Evolutionary conservation across 2,888 invertebrate genomes (phyloP).

Genomic region (Griposia aprilina): DNA sequence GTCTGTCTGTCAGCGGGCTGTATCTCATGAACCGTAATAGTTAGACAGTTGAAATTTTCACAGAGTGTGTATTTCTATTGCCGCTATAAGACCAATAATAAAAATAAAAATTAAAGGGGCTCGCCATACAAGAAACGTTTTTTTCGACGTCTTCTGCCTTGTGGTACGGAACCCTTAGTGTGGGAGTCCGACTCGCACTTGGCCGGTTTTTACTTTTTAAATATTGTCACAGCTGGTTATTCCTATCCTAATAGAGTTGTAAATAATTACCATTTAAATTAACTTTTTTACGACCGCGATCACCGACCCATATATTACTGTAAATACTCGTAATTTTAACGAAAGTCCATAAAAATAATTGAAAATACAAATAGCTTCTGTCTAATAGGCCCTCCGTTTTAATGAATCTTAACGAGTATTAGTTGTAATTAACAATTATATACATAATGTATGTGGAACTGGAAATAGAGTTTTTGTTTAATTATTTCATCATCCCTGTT

Average conservation of each 20-base stretch:
- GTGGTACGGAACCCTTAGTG: no score
- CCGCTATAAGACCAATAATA: no score
- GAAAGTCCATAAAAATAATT: slow-evolving; percentile 46
- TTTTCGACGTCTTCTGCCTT: no score
- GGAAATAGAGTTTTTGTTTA: slow-evolving; percentile 17
- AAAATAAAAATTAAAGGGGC: no score
- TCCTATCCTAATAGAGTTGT: slow-evolving; percentile 40
- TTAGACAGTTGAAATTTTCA: no score
- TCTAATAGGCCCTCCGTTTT: slow-evolving; percentile 6
- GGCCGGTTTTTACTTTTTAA: not conserved
- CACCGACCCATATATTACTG: slow-evolving; percentile 25
- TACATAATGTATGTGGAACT: not conserved
- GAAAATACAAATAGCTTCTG: slow-evolving; percentile 45
- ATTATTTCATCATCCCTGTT: not conserved
- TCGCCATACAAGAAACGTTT: no score
- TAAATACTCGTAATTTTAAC: slow-evolving; percentile 44
- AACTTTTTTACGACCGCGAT: slow-evolving; percentile 40
- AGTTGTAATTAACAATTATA: slow-evolving; percentile 11
- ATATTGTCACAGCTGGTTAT: slow-evolving; percentile 34
- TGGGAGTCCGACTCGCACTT: no score
- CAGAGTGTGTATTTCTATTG: no score
- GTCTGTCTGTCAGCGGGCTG: no score
- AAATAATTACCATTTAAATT: slow-evolving; percentile 45
- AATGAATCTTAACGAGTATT: slow-evolving; percentile 12
- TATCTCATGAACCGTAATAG: no score